Base-by-base conservation (phyloP, 1,140 invertebrate genomes). In the Drosophila chauvacae region DNA sequence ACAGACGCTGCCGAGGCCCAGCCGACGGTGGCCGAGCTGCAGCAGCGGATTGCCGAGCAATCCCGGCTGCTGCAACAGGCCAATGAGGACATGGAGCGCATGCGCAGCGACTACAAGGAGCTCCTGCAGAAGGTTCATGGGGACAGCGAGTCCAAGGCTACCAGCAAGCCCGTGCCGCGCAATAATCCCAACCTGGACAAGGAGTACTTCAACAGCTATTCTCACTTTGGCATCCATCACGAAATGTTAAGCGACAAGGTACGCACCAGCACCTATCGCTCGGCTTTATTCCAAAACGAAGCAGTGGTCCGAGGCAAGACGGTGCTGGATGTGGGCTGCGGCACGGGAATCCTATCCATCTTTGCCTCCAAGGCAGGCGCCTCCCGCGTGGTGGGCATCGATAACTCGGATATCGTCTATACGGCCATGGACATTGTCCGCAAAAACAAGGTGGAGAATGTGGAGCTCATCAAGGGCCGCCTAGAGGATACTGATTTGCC, bases 221-320 rank as follows among this genome's bases (percentile, higher is more conserved):
- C 98, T 65, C 98, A 99, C 93, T 99, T 98, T 94, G 96, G 97
- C 14, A 99, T 99, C 90, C 99, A 99, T 94, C 97, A 98, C 93
- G 98, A 97, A 91, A 98, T 98, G 97, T 93, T 98, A 13, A 96
- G 95, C 71, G 96, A 90, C 95, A 93, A 93, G 92, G 93, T 99
- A 11, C 94, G 99, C 66, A 99, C 98, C 13, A 94, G 97, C 92
- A 97, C 97, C 69, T 99, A 99, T 93, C 94, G 96, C 73, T 96
- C 98, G 93, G 98, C 98, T n/a, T 96, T 99, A 81, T 93, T 97
- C 50, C 95, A 96, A 42, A 99, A 99, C 91, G 93, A 93, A 16
- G 93, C 94, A 30, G 92, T 93, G 51, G 94, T 97, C 58, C 93
- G 94, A 73, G 95, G 96, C 62, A 98, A 98, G 93, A 93, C 95